A percentile compares a stretch with the other conserved stretches of the same genome.
These are phyloP conservation scores for Stomatorhinus walkeri DNA, from an alignment of 2,797 vertebrate species.

Conservation along the genomic window DNA sequence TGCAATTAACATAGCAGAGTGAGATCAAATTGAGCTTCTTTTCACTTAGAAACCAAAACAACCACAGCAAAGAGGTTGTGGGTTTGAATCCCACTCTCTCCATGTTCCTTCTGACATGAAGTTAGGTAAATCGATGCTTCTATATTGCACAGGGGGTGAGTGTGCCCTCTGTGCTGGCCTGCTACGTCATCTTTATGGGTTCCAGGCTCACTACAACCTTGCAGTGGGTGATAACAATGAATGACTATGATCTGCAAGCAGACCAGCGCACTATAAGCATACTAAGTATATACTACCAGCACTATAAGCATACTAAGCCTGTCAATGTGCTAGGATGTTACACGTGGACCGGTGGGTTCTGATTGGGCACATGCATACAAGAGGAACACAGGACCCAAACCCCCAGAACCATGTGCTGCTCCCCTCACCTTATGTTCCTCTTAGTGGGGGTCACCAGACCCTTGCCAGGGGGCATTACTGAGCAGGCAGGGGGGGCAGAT, in stretches of 20 bases:
- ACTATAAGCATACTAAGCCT: not conserved
- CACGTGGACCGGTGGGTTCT: not conserved
- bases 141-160: not conserved
- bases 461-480: not conserved
- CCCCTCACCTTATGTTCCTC: not conserved
- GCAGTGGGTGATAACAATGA: not conserved
- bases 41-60: not conserved
- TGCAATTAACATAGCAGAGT: not conserved
- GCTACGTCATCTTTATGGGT: not conserved
- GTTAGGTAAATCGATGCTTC: not conserved
- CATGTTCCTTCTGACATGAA: not conserved
- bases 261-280: not conserved
- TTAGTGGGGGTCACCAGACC: not conserved
- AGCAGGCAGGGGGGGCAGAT: not conserved
- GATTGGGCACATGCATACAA: not conserved
- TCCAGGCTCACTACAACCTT: not conserved
- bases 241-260: not conserved
- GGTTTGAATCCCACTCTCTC: not conserved
- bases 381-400: not conserved
- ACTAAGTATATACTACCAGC: too few species aligned
- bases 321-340: not conserved
- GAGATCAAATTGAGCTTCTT: not conserved
- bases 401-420: not conserved
- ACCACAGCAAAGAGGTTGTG: not conserved
- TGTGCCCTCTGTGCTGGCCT: not conserved